These are phyloP conservation scores for Calameuta idolon DNA, from an alignment of 2,888 invertebrate genomes.

Conservation along the genomic window DNA sequence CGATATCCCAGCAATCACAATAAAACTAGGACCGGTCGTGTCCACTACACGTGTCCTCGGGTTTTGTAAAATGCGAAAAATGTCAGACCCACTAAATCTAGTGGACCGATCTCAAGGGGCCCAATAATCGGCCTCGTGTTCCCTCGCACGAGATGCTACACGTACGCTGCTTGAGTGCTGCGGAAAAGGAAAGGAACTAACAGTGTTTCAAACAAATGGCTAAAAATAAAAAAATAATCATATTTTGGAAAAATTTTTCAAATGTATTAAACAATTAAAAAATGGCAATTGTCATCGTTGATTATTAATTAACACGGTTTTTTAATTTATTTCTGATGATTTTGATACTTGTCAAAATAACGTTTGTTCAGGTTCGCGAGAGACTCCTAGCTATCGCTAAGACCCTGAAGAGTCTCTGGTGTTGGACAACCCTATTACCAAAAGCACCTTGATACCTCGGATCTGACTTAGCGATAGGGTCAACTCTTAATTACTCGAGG, in stretches of 20 bases:
- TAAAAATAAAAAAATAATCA: neutral
- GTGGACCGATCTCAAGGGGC: conserved; percentile 45
- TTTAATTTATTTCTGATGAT: neutral
- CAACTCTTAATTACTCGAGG: conserved; percentile 52
- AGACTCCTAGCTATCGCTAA: neutral
- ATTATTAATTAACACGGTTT: neutral
- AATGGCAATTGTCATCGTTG: neutral
- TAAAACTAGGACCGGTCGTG: conserved; percentile 52
- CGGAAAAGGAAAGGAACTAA: neutral
- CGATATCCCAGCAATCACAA: conserved; percentile 59
- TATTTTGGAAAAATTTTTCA: neutral
- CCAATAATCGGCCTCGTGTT: neutral
- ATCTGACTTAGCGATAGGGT: conserved; percentile 44
- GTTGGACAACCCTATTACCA: conserved; percentile 50
- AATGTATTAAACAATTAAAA: neutral
- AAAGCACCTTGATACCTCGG: conserved; percentile 47
- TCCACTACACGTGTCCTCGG: conserved; percentile 61
- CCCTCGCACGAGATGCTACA: neutral
- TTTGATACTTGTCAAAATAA: neutral
- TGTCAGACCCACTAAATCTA: conserved; percentile 51
- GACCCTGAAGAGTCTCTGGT: conserved; percentile 3
- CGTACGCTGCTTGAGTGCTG: neutral
- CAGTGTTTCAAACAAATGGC: neutral
- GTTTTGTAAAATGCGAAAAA: conserved; percentile 54
- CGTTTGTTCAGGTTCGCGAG: neutral